A percentile compares a stretch with the other conserved stretches of the same genome.
phyloP scores from a whole-genome alignment of 2,888 invertebrate species.

The Agrypnus murinus region DNA sequence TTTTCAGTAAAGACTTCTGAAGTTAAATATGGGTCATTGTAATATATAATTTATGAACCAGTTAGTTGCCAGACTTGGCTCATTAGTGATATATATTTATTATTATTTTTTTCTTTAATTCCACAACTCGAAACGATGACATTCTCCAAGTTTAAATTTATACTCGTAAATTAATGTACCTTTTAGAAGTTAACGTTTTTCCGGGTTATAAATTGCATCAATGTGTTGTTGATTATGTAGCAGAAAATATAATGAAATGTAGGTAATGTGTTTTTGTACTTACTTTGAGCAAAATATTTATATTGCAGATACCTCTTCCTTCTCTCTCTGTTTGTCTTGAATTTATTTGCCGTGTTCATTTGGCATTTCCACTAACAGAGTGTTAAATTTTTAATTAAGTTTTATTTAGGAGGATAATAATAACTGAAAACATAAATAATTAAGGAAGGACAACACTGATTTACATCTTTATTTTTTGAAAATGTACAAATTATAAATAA shows the following conservation, averaged over 20 bases:
- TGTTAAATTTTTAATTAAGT: not conserved
- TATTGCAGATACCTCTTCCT: not conserved
- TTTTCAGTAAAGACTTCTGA: conserved; percentile 48
- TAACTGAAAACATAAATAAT: no score
- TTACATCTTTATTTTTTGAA: conserved; percentile 24
- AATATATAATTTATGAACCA: conserved; percentile 60
- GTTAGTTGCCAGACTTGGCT: conserved; percentile 60
- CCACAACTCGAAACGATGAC: conserved; percentile 55
- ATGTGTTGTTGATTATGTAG: conserved; percentile 20
- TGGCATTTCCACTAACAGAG: not conserved
- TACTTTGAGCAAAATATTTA: not conserved
- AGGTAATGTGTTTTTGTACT: conserved; percentile 19
- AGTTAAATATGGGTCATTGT: conserved; percentile 59
- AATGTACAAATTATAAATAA: conserved; percentile 41
- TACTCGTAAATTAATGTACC: conserved; percentile 56
- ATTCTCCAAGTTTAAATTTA: conserved; percentile 57
- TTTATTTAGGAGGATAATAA: no score
- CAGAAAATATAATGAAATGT: conserved; percentile 27
- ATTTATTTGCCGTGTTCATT: not conserved
- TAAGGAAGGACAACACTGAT: not conserved
- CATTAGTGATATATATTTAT: conserved; percentile 57
- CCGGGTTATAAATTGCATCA: conserved; percentile 59
- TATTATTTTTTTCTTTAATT: conserved; percentile 52
- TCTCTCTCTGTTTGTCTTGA: not conserved
- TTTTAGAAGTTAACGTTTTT: conserved; percentile 54